Conservation (phyloP, 2,797 vertebrate genomes). For the Acrossocheilus fasciatus region DNA sequence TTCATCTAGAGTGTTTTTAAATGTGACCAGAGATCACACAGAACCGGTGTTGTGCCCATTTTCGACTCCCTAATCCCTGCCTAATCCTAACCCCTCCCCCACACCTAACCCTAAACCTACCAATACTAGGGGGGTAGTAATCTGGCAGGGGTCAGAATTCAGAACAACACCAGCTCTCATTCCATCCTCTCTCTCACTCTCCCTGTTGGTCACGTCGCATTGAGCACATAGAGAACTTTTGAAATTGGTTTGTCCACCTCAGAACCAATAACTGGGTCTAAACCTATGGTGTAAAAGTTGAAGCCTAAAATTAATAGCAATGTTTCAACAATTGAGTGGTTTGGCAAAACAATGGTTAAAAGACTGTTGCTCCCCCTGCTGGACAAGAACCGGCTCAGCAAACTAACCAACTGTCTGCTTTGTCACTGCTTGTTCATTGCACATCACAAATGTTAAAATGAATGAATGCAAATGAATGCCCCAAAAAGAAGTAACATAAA, state of each 20-base stretch:
- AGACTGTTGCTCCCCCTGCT: neutral
- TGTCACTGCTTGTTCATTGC: neutral
- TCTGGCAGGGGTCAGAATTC: too few relatives aligned
- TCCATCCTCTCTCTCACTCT: neutral
- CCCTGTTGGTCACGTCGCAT: neutral
- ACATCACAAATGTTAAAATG: neutral
- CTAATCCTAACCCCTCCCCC: too few relatives aligned
- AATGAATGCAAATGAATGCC: neutral
- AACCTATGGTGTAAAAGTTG: neutral
- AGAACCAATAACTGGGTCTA: neutral
- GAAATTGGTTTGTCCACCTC: neutral
- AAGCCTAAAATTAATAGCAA: neutral
- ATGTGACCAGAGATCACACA: neutral
- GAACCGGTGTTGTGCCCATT: too few relatives aligned
- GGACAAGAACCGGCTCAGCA: neutral
- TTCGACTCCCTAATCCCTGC: too few relatives aligned
- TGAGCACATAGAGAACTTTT: neutral
- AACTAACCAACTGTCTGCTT: neutral
- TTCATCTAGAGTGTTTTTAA: neutral
- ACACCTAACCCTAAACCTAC: too few relatives aligned
- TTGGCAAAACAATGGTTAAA: neutral
- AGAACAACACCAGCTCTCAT: neutral
- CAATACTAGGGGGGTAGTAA: too few relatives aligned
- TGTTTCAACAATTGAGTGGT: too few relatives aligned
- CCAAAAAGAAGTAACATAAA: neutral